These are phyloP conservation scores for Hydropotes inermis DNA, from an alignment of 2,113 vertebrate species.

Conservation along the genomic window DNA sequence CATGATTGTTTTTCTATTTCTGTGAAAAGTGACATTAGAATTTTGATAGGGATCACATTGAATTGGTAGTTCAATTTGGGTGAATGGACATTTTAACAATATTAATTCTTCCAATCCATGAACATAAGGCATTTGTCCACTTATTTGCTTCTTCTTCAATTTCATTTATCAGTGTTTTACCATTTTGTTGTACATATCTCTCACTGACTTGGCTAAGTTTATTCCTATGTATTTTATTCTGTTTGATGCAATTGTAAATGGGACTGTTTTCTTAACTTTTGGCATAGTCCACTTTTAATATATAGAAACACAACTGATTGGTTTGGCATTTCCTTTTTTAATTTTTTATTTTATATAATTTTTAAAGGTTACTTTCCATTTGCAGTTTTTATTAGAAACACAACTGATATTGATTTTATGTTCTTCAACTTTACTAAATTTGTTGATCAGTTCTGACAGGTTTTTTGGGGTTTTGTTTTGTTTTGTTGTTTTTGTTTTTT, in stretches of 20 bases:
- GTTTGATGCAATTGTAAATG: neutral
- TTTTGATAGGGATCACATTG: neutral
- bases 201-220: neutral
- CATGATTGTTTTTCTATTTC: neutral
- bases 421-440: neutral
- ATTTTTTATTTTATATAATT: neutral
- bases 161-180: neutral
- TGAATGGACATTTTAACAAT: neutral
- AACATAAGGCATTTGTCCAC: neutral
- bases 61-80: neutral
- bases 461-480: neutral
- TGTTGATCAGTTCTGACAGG: neutral
- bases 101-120: neutral
- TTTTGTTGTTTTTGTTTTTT: neutral
- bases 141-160: neutral
- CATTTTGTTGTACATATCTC: neutral
- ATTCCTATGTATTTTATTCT: neutral
- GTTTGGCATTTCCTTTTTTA: neutral
- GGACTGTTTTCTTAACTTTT: neutral
- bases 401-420: neutral
- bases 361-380: neutral
- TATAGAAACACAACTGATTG: neutral
- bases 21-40: neutral
- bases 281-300: neutral
- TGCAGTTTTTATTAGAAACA: neutral